phyloP scores from a whole-genome alignment of 2,113 vertebrate species.

The Sinocyclocheilus grahami region DNA sequence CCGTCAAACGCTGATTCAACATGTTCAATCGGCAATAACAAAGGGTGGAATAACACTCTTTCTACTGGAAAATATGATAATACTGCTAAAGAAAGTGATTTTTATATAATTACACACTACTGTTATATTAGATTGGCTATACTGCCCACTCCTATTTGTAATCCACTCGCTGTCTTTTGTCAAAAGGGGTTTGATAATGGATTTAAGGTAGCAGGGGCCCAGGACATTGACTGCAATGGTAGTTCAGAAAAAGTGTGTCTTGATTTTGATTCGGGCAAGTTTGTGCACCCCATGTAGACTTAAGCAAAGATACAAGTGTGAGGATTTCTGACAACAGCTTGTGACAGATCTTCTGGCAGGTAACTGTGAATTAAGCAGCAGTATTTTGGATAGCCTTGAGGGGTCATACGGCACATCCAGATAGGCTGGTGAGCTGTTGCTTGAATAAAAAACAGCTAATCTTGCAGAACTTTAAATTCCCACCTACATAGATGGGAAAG shows the following conservation, averaged over 20 bases:
- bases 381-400: conserved; percentile 8
- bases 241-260: neutral
- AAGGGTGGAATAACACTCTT: too few species aligned
- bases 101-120: neutral
- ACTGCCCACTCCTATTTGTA: neutral
- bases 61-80: neutral
- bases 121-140: neutral
- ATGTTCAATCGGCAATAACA: neutral
- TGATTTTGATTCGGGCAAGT: neutral
- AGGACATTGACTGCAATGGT: neutral
- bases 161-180: neutral
- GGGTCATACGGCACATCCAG: neutral
- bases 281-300: neutral
- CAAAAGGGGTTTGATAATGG: neutral
- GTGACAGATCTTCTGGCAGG: neutral
- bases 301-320: neutral
- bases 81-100: neutral
- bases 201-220: neutral
- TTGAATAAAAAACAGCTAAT: neutral
- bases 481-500: neutral
- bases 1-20: neutral
- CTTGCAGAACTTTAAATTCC: neutral
- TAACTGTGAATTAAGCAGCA: neutral
- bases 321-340: neutral
- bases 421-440: neutral